phyloP scores from a whole-genome alignment of 1,140 invertebrate species.

The Aphelenchoides fujianensis region DNA sequence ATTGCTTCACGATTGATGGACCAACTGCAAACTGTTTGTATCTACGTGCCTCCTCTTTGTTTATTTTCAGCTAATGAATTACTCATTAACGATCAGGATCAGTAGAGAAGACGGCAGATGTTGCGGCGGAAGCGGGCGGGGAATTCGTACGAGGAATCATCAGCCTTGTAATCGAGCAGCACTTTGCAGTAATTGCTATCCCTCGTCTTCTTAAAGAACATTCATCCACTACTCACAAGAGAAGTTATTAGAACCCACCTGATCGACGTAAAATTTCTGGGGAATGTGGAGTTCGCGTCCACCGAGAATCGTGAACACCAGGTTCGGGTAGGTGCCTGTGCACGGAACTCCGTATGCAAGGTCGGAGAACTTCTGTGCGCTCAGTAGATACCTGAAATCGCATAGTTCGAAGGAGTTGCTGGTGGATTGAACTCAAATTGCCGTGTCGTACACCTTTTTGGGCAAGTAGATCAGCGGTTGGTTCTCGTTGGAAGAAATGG shows the following conservation, averaged over 20 bases:
- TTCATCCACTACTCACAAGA: too few species aligned
- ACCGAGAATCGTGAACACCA: not conserved
- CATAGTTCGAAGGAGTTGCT: too few species aligned
- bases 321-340: not conserved
- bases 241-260: too few species aligned
- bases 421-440: too few species aligned
- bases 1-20: not conserved
- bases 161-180: not conserved
- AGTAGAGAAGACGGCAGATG: not conserved
- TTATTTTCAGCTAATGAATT: too few species aligned
- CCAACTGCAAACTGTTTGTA: not conserved
- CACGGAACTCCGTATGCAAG: not conserved
- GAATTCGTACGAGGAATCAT: not conserved
- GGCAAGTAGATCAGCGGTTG: not conserved
- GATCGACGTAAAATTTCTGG: not conserved
- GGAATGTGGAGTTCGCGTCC: not conserved
- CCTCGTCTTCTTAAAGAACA: too few species aligned
- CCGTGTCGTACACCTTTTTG: not conserved
- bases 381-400: not conserved
- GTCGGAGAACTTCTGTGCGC: not conserved
- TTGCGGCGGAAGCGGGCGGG: not conserved
- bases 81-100: too few species aligned
- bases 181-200: not conserved
- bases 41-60: not conserved
- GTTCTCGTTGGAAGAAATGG: not conserved